Percentiles rank a stretch among this genome's conserved stretches.
Conservation (phyloP, 53 echinoderm and acorn worm species). For the Temnopleurus reevesii region DNA sequence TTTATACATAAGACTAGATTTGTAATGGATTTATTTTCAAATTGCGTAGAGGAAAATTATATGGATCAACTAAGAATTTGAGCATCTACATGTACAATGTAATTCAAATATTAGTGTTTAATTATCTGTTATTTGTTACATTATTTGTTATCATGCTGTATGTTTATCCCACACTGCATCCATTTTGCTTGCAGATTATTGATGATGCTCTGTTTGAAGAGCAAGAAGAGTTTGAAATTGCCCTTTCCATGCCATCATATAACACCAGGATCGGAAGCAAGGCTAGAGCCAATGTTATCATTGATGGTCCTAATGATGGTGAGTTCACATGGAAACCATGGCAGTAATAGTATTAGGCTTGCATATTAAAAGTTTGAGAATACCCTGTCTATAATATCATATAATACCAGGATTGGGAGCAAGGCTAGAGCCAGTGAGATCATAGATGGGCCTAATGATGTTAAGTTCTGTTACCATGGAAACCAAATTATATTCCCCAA, state of each 20-base stretch:
- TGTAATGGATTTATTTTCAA: too few relatives aligned
- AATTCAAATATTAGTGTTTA: neutral
- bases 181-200: conserved; percentile 66
- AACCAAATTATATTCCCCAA: too few relatives aligned
- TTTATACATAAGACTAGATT: too few relatives aligned
- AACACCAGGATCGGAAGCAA: conserved; percentile 76
- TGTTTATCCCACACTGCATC: neutral
- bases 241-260: conserved; percentile 83
- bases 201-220: conserved; percentile 97
- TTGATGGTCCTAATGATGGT: conserved; percentile 99
- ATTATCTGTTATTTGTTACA: neutral
- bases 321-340: conserved; percentile 67
- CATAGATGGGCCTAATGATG: conserved; percentile 93
- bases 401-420: conserved; percentile 72
- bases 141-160: neutral
- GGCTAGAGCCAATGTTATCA: conserved; percentile 74
- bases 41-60: too few relatives aligned
- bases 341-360: conserved; percentile 92
- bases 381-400: conserved; percentile 79
- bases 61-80: too few relatives aligned
- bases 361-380: conserved; percentile 88
- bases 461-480: too few relatives aligned
- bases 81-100: too few relatives aligned
- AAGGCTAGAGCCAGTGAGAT: conserved; percentile 67
- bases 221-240: conserved; percentile 94